phyloP scores from a whole-genome alignment of 1,140 invertebrate genomes.

The Meloidogyne exigua region DNA sequence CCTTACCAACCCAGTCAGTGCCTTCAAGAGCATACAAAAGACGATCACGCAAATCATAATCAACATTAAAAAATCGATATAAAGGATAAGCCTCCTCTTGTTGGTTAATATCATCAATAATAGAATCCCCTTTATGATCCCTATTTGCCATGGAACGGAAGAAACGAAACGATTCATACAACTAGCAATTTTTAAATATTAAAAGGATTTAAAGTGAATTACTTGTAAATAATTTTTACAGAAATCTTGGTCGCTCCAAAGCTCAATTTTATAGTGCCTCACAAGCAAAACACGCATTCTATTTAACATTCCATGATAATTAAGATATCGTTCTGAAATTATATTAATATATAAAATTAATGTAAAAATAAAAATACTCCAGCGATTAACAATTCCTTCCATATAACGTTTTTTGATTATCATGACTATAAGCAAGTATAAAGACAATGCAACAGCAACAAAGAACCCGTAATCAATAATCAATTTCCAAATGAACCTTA shows the following conservation, averaged over 20 bases:
- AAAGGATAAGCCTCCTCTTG: background rate
- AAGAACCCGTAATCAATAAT: background rate
- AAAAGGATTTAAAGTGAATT: background rate
- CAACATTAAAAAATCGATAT: background rate
- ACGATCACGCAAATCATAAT: background rate
- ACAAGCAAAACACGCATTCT: background rate
- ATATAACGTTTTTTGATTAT: background rate
- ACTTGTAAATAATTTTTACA: conserved; percentile 5
- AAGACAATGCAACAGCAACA: background rate
- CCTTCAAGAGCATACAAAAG: conserved; percentile 4
- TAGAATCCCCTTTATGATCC: background rate
- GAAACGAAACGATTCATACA: background rate
- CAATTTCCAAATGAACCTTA: background rate
- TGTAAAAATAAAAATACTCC: background rate
- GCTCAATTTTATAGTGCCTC: background rate
- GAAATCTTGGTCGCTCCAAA: background rate
- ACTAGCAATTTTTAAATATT: background rate
- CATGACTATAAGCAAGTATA: background rate
- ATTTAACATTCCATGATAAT: conserved; percentile 1
- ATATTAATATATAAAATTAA: no score
- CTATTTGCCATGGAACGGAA: background rate
- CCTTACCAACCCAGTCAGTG: background rate
- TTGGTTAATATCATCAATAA: background rate
- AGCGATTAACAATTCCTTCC: background rate
- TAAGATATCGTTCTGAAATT: background rate